Evolutionary conservation across 2,888 invertebrate species (phyloP).

Genomic region (Brachycybe producta): DNA sequence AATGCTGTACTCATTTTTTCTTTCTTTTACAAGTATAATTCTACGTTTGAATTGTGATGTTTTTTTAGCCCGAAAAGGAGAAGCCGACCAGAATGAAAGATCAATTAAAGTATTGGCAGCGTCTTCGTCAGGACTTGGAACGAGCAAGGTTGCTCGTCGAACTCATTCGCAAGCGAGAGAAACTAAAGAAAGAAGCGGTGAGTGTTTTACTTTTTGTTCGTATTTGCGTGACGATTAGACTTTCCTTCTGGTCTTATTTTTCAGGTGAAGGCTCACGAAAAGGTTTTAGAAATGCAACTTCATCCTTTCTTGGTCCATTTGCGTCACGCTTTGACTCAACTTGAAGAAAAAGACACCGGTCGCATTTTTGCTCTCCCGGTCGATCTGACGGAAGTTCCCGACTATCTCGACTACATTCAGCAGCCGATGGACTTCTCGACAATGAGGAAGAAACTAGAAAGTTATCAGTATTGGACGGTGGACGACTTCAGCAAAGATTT

Average conservation of each 20-base stretch:
- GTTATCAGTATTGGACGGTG: slow-evolving; percentile 49
- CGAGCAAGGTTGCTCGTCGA: slow-evolving; percentile 84
- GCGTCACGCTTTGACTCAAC: slow-evolving; percentile 57
- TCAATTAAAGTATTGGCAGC: slow-evolving; percentile 85
- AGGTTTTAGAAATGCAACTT: slow-evolving; percentile 53
- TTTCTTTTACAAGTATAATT: too few species aligned
- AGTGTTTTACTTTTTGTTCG: slow-evolving; percentile 21
- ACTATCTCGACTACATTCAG: slow-evolving; percentile 71
- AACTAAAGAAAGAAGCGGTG: slow-evolving; percentile 73
- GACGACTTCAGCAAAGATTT: slow-evolving; percentile 79
- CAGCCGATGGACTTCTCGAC: slow-evolving; percentile 81
- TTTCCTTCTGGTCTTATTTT: background rate
- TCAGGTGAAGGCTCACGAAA: slow-evolving; percentile 52
- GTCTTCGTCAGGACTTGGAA: slow-evolving; percentile 84
- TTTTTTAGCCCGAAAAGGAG: too few species aligned
- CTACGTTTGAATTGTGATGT: too few species aligned
- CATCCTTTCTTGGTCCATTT: slow-evolving; percentile 70
- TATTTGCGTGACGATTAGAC: background rate
- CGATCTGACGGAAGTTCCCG: slow-evolving; percentile 62
- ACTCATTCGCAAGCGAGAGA: slow-evolving; percentile 87
- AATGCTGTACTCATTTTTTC: too few species aligned
- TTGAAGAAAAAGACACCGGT: slow-evolving; percentile 64
- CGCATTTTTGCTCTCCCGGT: slow-evolving; percentile 90
- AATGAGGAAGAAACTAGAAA: slow-evolving; percentile 50
- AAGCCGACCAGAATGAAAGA: slow-evolving; percentile 45